Percentiles rank a stretch among this genome's conserved stretches.
Evolutionary conservation across 2,113 vertebrate genomes (phyloP).

Genomic region (Bos indicus): DNA sequence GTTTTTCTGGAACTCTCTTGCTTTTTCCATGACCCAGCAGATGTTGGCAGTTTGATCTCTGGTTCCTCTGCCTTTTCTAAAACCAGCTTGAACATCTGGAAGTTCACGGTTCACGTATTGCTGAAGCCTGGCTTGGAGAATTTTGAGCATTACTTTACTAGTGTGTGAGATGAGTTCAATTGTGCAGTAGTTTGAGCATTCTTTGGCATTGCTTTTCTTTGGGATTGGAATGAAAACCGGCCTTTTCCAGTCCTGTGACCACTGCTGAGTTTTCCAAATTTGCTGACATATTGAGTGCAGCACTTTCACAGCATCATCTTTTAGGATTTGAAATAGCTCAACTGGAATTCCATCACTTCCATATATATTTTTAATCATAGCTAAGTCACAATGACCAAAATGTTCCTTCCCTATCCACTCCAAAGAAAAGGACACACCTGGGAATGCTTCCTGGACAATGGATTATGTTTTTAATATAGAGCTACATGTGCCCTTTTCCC

Average conservation of each 20-base stretch:
- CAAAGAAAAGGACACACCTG: not conserved
- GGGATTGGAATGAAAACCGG: not conserved
- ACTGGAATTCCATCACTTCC: not conserved
- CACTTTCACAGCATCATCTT: not conserved
- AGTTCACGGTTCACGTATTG: rapidly evolving
- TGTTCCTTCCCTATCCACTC: not conserved
- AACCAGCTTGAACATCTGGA: not conserved
- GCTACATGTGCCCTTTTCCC: not conserved
- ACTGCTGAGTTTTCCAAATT: not conserved
- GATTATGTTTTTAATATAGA: not conserved
- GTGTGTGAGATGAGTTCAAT: not conserved
- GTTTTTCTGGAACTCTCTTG: not conserved
- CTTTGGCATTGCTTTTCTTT: not conserved
- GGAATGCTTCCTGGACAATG: not conserved
- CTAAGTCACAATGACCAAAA: not conserved
- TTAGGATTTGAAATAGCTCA: not conserved
- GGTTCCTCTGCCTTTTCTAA: not conserved
- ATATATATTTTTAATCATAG: not conserved
- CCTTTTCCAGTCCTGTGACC: not conserved
- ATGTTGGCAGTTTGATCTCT: not conserved
- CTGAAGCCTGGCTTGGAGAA: not conserved
- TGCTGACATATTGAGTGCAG: not conserved
- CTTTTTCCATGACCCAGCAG: rapidly evolving
- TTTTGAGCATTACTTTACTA: not conserved
- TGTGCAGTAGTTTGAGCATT: not conserved